These are phyloP conservation scores for Oryctolagus cuniculus DNA, from an alignment of 2,113 vertebrate species.

Conservation along the genomic window mOryCun1.1 NC_091448.1:52302501-52303000, in stretches of 20 bases:
- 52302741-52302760: slow-evolving; percentile 44
- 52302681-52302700: slow-evolving; percentile 11
- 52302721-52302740: slow-evolving; percentile 10
- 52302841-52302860: not conserved
- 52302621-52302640: not conserved
- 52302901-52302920: not conserved
- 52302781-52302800: slow-evolving; percentile 23
- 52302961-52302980: slow-evolving; percentile 7
- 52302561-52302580: slow-evolving; percentile 45
- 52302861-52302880: not conserved
- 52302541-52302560: slow-evolving; percentile 58
- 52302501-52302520: slow-evolving; percentile 25
- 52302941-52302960: not conserved
- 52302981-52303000: not conserved
- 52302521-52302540: slow-evolving; percentile 61
- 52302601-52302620: slow-evolving; percentile 47
- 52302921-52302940: not conserved
- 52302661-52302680: slow-evolving; percentile 51
- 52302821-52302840: slow-evolving; percentile 33
- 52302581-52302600: slow-evolving; percentile 47
- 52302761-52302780: not conserved
- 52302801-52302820: slow-evolving; percentile 12
- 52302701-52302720: not conserved
- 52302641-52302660: not conserved
- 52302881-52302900: not conserved